Evolutionary conservation across 2,113 vertebrate genomes (phyloP).

Genomic region (Dasypus novemcinctus): DNA sequence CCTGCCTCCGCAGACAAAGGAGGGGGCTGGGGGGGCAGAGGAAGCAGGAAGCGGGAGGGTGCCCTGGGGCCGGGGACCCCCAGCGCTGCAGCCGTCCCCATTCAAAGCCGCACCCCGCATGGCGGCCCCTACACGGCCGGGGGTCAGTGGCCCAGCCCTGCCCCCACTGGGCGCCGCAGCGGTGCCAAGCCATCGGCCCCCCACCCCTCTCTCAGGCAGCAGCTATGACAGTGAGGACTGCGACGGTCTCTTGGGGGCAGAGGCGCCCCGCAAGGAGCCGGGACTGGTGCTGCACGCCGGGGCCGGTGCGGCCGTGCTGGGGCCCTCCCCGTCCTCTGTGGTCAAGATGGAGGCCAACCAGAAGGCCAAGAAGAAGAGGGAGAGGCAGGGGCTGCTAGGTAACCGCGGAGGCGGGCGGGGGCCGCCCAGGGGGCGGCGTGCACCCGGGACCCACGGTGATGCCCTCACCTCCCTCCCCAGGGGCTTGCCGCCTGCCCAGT

Average conservation of each 20-base stretch:
- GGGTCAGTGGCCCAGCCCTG: not conserved
- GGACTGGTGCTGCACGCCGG: slow-evolving; percentile 76
- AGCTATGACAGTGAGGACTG: slow-evolving; percentile 92
- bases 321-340: slow-evolving; percentile 93
- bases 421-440: fast-evolving
- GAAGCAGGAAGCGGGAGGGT: slow-evolving; percentile 44
- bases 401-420: slow-evolving; percentile 26
- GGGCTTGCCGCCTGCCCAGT: slow-evolving; percentile 86
- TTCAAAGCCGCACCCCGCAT: not conserved
- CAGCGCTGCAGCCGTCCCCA: not conserved
- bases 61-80: not conserved
- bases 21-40: not conserved
- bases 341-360: slow-evolving; percentile 98
- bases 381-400: slow-evolving; percentile 95
- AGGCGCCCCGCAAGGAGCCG: slow-evolving; percentile 76
- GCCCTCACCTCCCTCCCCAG: slow-evolving; percentile 74
- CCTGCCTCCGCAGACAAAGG: not conserved
- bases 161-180: not conserved
- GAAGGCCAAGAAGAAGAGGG: slow-evolving; percentile 97
- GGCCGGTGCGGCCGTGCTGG: slow-evolving; percentile 82
- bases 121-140: not conserved
- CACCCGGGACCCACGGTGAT: not conserved
- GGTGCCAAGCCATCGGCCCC: not conserved
- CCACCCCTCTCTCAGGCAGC: slow-evolving; percentile 79
- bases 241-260: slow-evolving; percentile 82